Percentiles rank a stretch among this genome's conserved stretches.
Evolutionary conservation across 2,888 invertebrate genomes (phyloP).

Genomic region (Linnaemya tessellans): DNA sequence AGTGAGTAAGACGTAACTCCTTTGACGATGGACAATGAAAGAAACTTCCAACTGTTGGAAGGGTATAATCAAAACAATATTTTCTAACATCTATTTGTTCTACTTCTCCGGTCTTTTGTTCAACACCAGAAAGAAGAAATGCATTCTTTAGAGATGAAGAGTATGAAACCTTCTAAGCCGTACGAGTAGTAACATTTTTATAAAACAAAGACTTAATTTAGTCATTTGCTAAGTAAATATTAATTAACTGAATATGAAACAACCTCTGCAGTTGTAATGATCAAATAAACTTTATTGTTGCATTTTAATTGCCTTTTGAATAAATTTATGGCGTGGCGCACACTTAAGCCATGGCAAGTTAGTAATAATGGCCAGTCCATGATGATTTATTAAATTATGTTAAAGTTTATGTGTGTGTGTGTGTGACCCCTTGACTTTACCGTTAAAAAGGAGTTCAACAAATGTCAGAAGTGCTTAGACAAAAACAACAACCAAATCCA

Average conservation of each 20-base stretch:
- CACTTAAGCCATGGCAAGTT: constrained; percentile 17
- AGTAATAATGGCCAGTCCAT: constrained; percentile 21
- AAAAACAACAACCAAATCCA: constrained; percentile 1
- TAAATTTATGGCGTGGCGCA: background rate
- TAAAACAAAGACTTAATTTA: too few species aligned
- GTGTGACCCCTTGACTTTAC: constrained; percentile 27
- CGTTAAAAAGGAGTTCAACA: constrained; percentile 51
- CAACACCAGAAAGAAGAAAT: too few species aligned
- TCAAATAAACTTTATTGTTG: constrained; percentile 31
- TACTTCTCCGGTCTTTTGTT: too few species aligned
- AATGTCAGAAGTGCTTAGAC: constrained; percentile 54
- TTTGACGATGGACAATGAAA: too few species aligned
- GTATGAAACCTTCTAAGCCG: too few species aligned
- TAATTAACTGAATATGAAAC: background rate
- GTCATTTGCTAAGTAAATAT: constrained; percentile 7
- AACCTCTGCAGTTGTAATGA: constrained; percentile 27
- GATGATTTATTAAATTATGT: constrained; percentile 41
- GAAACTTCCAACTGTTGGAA: too few species aligned
- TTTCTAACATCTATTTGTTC: too few species aligned
- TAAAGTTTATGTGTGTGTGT: background rate
- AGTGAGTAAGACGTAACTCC: too few species aligned
- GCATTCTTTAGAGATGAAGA: too few species aligned
- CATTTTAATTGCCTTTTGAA: constrained; percentile 42
- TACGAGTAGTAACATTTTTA: too few species aligned
- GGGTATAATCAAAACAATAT: too few species aligned